Base-by-base conservation (phyloP, 1,140 invertebrate genomes). In the Marisa cornuarietis region DNA sequence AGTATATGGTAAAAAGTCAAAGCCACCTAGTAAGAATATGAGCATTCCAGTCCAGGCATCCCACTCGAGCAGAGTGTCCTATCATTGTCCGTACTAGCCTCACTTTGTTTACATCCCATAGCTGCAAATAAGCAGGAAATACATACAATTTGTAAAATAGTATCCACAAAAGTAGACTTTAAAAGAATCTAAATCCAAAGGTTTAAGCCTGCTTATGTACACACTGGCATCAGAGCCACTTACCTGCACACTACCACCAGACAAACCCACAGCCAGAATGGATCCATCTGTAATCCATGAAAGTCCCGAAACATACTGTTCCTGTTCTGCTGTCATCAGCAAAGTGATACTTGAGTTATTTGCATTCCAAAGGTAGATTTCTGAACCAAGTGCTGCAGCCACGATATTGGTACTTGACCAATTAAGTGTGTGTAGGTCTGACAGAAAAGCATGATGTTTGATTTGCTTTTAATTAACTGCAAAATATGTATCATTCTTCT, bases 311-410 rank as follows among this genome's bases (percentile, higher is more conserved):
- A 98, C 94, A 85, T 96, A 96, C 83, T 96, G 94, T 49, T 86
- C 86, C 1, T 72, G 71, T 16, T 62, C 78, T 24, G 95, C 94
- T 58, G 96, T 94, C 31, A 96, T 92, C 10, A 99, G 91, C 80
- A 91, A 86, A 94, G 95, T 93, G 85, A 98, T 99, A 74, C 95
- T 95, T 16, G 97, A 97, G 16, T 94, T 95, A 22, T 93, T 94
- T 14, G 97, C 97, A 92, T 99, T 97, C 98, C 98, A 99, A 42
- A 99, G 90, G 89, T 98, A 99, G 65, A 99, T 94, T 76, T 94
- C 94, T 68, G 92, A 92, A 42, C 94, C 95, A 61, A 99, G 91
- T 11, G 97, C 97, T 31, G 99, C 97, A 31, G 97, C 97, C 61
- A 99, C 91, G 83, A 97, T 94, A 90, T 99, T 99, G 87, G 93